Evolutionary conservation across 1,140 invertebrate species (phyloP).

Genomic region (Asobara japonica): DNA sequence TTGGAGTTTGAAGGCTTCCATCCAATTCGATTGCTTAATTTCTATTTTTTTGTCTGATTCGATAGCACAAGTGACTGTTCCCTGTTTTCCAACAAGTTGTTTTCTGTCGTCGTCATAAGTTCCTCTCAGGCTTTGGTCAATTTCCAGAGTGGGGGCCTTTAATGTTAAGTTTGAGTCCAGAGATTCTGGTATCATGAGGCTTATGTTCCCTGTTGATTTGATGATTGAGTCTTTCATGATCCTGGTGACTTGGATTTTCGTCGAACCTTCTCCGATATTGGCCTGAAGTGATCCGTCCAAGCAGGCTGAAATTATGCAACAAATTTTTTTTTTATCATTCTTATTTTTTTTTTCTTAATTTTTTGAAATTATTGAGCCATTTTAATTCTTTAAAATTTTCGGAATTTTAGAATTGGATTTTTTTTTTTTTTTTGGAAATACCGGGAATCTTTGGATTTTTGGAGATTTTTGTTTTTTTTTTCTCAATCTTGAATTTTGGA

Average conservation of each 20-base stretch:
- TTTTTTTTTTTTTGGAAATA: too few species aligned
- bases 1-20: slow-evolving; percentile 33
- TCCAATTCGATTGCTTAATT: slow-evolving; percentile 33
- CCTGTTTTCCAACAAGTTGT: slow-evolving; percentile 11
- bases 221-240: slow-evolving; percentile 32
- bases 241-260: slow-evolving; percentile 35
- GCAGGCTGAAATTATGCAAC: slow-evolving; percentile 35
- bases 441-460: too few species aligned
- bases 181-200: slow-evolving; percentile 31
- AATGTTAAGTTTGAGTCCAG: slow-evolving; percentile 28
- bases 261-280: slow-evolving; percentile 27
- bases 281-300: slow-evolving; percentile 39
- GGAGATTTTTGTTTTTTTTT: too few species aligned
- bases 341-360: too few species aligned
- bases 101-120: neutral
- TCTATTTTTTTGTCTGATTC: slow-evolving; percentile 24
- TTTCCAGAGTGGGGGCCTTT: slow-evolving; percentile 13
- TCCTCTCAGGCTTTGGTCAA: slow-evolving; percentile 29
- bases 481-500: too few species aligned
- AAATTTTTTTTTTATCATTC: too few species aligned
- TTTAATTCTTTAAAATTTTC: too few species aligned
- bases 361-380: neutral
- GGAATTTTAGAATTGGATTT: too few species aligned
- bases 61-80: slow-evolving; percentile 12
- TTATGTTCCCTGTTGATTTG: slow-evolving; percentile 25